Evolutionary conservation across 2,888 invertebrate genomes (phyloP).

Genomic region (Lasioglossum figueresi): DNA sequence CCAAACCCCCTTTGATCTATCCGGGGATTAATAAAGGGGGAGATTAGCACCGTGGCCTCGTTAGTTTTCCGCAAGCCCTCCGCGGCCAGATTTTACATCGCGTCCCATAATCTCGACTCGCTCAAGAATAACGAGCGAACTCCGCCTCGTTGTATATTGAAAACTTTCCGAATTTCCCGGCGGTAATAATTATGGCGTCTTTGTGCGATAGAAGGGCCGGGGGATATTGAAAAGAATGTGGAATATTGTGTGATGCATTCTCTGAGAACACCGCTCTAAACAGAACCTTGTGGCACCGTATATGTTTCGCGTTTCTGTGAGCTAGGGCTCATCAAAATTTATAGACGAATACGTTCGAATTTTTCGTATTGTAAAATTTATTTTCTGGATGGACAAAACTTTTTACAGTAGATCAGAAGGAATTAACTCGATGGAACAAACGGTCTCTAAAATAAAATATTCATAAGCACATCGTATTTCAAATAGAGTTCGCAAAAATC

Average conservation of each 20-base stretch:
- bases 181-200: background rate
- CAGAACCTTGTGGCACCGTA: background rate
- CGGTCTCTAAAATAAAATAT: background rate
- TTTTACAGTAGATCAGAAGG: too few species aligned
- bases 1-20: slow-evolving; percentile 29
- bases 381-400: background rate
- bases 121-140: slow-evolving; percentile 12
- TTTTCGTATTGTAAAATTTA: background rate
- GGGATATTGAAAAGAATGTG: background rate
- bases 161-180: background rate
- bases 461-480: background rate
- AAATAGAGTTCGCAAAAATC: background rate
- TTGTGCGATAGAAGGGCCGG: background rate
- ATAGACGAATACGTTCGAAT: background rate
- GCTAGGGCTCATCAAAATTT: background rate
- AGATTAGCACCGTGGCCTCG: slow-evolving; percentile 24
- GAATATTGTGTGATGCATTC: background rate
- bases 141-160: background rate
- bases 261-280: background rate
- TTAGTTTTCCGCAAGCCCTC: slow-evolving; percentile 37
- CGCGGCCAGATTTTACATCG: slow-evolving; percentile 7
- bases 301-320: background rate
- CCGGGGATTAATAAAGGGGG: slow-evolving; percentile 25
- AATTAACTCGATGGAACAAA: background rate
- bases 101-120: slow-evolving; percentile 24